Evolutionary conservation across 2,113 vertebrate genomes (phyloP).

Genomic region (Pluvianellus socialis): DNA sequence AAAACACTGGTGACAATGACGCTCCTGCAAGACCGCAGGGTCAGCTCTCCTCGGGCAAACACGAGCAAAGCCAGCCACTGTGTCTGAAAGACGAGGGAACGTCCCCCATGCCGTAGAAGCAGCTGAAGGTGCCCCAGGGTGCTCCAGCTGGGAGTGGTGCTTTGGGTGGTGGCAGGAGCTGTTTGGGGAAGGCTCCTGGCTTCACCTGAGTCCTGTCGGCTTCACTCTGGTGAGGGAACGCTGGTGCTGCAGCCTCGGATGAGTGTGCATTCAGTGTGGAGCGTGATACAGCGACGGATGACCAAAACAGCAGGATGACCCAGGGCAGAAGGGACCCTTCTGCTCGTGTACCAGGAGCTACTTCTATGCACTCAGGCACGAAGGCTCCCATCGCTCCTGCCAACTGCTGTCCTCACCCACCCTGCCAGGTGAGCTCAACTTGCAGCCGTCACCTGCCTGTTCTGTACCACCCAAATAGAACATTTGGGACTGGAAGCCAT

Average conservation of each 20-base stretch:
- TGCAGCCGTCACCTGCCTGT: background rate
- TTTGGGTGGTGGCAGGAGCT: background rate
- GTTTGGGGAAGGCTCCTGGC: background rate
- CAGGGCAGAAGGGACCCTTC: accelerated
- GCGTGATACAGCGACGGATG: background rate
- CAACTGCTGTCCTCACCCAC: background rate
- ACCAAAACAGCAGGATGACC: background rate
- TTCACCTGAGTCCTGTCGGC: background rate
- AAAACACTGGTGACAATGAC: background rate
- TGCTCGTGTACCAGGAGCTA: background rate
- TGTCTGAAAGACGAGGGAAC: background rate
- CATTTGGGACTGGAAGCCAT: background rate
- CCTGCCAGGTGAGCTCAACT: background rate
- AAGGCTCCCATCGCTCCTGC: background rate
- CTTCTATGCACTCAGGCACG: background rate
- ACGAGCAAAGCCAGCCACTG: background rate
- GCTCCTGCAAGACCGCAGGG: background rate
- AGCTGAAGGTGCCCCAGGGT: background rate
- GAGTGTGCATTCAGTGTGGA: accelerated
- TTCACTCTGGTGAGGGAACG: background rate
- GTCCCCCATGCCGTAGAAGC: background rate
- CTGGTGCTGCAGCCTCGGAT: background rate
- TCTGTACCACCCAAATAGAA: background rate
- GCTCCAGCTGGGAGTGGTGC: background rate
- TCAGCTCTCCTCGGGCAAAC: background rate